phyloP scores from a whole-genome alignment of 2,888 invertebrate genomes.

The Metallyticus violacea region DNA sequence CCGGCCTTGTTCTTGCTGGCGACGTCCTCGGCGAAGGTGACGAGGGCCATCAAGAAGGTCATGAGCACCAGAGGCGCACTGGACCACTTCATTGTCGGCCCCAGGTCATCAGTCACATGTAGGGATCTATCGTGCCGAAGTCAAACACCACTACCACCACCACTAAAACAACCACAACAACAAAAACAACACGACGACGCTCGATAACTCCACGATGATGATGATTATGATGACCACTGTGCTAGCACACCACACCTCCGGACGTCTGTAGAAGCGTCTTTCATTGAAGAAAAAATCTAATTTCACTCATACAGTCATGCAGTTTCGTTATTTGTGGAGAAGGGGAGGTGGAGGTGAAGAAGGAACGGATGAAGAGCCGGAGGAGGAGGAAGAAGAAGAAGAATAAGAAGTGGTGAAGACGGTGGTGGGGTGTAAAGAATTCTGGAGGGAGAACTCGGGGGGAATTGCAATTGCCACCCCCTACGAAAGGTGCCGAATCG shows the following conservation, averaged over 20 bases:
- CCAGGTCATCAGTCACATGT: neutral
- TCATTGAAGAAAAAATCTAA: slow-evolving; percentile 5
- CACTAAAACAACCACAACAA: neutral
- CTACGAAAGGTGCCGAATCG: slow-evolving; percentile 16
- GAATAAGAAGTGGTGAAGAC: neutral
- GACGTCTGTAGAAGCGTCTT: neutral
- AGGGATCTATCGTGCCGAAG: neutral
- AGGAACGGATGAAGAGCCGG: neutral
- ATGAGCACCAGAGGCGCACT: slow-evolving; percentile 42
- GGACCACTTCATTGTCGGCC: slow-evolving; percentile 35
- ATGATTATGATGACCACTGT: neutral
- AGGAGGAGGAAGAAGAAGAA: neutral
- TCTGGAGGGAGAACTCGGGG: neutral
- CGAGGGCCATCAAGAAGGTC: slow-evolving; percentile 53
- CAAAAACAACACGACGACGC: neutral
- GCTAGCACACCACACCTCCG: neutral
- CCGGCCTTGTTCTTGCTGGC: slow-evolving; percentile 58
- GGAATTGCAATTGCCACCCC: neutral
- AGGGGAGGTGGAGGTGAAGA: neutral
- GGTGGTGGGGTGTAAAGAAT: neutral
- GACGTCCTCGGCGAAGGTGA: slow-evolving; percentile 47
- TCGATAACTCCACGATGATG: no score
- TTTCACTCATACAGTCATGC: neutral
- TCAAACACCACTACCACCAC: neutral
- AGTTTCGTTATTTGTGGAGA: neutral